These are phyloP conservation scores for Cavia porcellus DNA, from an alignment of 2,113 vertebrate genomes.

Conservation along the genomic window DNA sequence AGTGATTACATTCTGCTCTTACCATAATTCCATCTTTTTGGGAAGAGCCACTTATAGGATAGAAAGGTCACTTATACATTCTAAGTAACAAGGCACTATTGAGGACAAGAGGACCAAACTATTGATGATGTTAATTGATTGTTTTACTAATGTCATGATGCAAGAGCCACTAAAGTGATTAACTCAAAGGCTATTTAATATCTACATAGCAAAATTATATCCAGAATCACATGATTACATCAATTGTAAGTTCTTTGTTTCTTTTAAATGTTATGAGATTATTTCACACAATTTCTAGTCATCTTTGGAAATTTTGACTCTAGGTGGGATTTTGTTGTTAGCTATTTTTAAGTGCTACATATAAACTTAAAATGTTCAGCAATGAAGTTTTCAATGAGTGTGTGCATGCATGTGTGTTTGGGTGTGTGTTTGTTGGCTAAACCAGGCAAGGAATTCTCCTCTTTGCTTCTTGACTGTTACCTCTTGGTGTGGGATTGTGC, in stretches of 20 bases:
- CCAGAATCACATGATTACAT: background rate
- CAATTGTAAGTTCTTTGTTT: background rate
- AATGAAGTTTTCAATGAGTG: background rate
- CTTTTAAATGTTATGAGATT: background rate
- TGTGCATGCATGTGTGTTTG: background rate
- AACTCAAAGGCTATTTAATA: background rate
- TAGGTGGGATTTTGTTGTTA: background rate
- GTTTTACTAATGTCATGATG: background rate
- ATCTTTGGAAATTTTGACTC: background rate
- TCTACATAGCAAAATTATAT: background rate
- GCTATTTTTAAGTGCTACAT: background rate
- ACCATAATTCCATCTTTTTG: background rate
- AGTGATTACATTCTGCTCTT: background rate
- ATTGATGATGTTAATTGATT: background rate
- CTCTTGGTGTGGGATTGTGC: background rate
- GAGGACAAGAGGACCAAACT: background rate
- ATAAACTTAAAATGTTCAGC: background rate
- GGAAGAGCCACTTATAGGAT: background rate
- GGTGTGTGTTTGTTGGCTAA: background rate
- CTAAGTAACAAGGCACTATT: background rate
- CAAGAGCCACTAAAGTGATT: background rate
- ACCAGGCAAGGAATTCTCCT: background rate
- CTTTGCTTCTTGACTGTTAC: background rate
- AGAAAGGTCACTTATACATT: background rate
- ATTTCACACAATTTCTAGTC: background rate